phyloP scores from a whole-genome alignment of 1,140 invertebrate genomes.

The Aphelinus certus region DNA sequence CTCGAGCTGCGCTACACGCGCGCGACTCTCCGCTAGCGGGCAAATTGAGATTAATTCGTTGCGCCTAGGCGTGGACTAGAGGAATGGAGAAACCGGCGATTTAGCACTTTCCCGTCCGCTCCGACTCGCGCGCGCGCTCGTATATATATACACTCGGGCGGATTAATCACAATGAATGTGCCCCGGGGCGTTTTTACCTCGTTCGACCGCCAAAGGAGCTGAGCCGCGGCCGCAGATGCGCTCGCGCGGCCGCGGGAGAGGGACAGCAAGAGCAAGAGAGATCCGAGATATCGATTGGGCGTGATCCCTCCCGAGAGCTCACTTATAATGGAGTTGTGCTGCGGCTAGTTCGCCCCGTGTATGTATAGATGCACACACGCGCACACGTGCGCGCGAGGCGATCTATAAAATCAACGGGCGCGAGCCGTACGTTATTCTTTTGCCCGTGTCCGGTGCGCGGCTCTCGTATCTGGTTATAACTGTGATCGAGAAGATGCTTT shows the following conservation, averaged over 20 bases:
- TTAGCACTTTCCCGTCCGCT: conserved; percentile 30
- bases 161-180: conserved; percentile 30
- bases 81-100: conserved; percentile 26
- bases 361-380: background rate
- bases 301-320: background rate
- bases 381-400: too few species aligned
- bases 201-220: background rate
- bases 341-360: background rate
- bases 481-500: conserved; percentile 6
- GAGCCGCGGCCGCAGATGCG: background rate
- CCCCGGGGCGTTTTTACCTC: conserved; percentile 6
- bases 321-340: background rate
- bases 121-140: too few species aligned
- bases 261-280: too few species aligned
- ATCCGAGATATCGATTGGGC: background rate
- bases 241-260: background rate
- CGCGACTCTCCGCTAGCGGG: background rate
- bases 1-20: background rate
- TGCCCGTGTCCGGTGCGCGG: background rate
- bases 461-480: background rate
- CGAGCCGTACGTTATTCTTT: too few species aligned
- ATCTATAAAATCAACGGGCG: too few species aligned
- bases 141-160: background rate
- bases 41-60: conserved; percentile 36
- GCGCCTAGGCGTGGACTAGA: conserved; percentile 27